These are phyloP conservation scores for Caenorhabditis doughertyi DNA, from an alignment of 2,888 invertebrate genomes.

Conservation along the genomic window DNA sequence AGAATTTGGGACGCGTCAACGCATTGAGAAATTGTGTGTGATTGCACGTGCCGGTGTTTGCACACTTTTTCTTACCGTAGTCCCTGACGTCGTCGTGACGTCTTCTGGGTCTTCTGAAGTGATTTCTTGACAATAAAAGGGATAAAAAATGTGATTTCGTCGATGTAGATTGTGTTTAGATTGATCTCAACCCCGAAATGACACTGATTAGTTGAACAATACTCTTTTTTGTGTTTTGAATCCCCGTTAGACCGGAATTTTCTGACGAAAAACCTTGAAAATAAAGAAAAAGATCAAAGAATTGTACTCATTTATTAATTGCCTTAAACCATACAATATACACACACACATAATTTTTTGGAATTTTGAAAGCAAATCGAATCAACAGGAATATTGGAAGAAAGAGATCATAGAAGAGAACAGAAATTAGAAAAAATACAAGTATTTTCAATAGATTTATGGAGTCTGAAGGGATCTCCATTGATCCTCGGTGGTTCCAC, in stretches of 20 bases:
- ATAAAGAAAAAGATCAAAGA: too few species aligned
- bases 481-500: constrained; percentile 63
- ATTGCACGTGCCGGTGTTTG: constrained; percentile 25
- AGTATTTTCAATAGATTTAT: constrained; percentile 8
- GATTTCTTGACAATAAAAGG: background rate
- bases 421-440: background rate
- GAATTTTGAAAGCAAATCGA: constrained; percentile 39
- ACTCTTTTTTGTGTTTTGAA: background rate
- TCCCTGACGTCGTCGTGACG: background rate
- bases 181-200: background rate
- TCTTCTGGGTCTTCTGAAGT: background rate
- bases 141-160: constrained; percentile 1
- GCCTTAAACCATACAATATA: constrained; percentile 39
- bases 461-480: constrained; percentile 63
- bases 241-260: too few species aligned
- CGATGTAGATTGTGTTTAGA: constrained; percentile 7
- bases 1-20: constrained; percentile 41
- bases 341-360: constrained; percentile 31
- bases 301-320: constrained; percentile 40
- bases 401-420: background rate
- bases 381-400: constrained; percentile 38
- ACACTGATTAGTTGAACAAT: background rate
- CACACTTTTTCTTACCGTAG: constrained; percentile 33
- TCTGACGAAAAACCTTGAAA: too few species aligned
- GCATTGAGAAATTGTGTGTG: constrained; percentile 6